Percentiles rank a stretch among this genome's conserved stretches.
Evolutionary conservation across 2,113 vertebrate genomes (phyloP).

Genomic region (Amblyopsis rosae): DNA sequence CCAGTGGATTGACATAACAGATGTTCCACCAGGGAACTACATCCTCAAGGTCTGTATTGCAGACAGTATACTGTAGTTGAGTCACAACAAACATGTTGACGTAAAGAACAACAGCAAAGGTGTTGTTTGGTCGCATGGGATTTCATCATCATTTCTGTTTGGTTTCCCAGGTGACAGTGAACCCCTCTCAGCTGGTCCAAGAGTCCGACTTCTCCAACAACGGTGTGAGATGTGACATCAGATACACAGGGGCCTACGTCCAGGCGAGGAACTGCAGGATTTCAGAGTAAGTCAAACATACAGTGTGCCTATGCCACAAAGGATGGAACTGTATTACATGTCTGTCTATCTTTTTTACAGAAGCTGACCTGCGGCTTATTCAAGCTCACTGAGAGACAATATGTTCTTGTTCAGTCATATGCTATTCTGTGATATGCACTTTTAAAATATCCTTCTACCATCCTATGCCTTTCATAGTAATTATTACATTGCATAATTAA

Average conservation of each 20-base stretch:
- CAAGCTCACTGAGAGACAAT: neutral
- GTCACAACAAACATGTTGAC: too few relatives aligned
- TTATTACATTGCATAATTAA: constrained; percentile 6
- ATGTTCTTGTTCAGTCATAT: neutral
- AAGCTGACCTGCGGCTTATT: constrained; percentile 52
- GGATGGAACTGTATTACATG: neutral
- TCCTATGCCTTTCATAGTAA: neutral
- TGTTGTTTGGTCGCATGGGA: too few relatives aligned
- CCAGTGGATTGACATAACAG: constrained; percentile 84
- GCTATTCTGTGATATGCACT: constrained; percentile 1
- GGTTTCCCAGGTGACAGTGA: constrained; percentile 76
- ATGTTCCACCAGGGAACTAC: constrained; percentile 79
- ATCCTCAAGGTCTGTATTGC: constrained; percentile 70
- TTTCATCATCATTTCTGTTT: neutral
- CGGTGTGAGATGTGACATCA: constrained; percentile 73
- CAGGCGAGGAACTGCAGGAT: constrained; percentile 78
- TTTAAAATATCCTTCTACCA: constrained; percentile 11
- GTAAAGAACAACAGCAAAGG: too few relatives aligned
- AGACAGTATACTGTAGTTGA: too few relatives aligned
- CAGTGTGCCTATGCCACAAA: neutral
- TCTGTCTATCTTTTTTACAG: constrained; percentile 48
- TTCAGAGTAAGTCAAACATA: constrained; percentile 55
- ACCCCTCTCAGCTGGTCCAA: constrained; percentile 75
- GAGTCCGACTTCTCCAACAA: constrained; percentile 83
- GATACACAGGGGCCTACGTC: constrained; percentile 77